Conservation (phyloP, 1,140 invertebrate species). For the Oedothorax gibbosus region DNA sequence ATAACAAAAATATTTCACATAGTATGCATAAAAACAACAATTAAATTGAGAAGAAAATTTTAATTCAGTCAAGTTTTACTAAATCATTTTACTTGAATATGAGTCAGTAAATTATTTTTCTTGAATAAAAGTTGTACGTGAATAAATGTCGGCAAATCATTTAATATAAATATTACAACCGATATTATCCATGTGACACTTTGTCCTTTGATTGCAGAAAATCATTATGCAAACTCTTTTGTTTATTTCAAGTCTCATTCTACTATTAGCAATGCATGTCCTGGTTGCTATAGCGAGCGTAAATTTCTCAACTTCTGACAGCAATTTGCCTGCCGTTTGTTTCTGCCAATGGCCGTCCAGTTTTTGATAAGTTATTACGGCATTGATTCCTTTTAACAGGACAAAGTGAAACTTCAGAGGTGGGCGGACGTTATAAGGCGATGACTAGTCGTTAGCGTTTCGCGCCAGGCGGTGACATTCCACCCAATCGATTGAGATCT, state of each 20-base stretch:
- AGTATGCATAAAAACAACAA: no score
- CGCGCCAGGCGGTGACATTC: constrained; percentile 50
- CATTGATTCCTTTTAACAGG: constrained; percentile 55
- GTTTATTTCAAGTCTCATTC: constrained; percentile 40
- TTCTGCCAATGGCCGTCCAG: constrained; percentile 50
- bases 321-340: constrained; percentile 54
- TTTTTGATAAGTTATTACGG: constrained; percentile 54
- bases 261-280: background rate
- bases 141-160: no score
- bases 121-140: no score
- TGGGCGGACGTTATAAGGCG: background rate
- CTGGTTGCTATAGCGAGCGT: constrained; percentile 44
- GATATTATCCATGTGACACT: no score
- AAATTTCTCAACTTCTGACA: constrained; percentile 53
- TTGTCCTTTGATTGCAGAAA: no score
- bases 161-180: no score
- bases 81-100: no score
- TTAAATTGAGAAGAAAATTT: no score
- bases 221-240: constrained; percentile 37
- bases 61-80: no score
- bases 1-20: no score
- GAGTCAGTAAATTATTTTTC: no score
- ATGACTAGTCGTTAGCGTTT: constrained; percentile 44
- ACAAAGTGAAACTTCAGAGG: background rate
- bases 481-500: constrained; percentile 51